Evolutionary conservation across 2,888 invertebrate species (phyloP).

Genomic region (Unio pictorum): DNA sequence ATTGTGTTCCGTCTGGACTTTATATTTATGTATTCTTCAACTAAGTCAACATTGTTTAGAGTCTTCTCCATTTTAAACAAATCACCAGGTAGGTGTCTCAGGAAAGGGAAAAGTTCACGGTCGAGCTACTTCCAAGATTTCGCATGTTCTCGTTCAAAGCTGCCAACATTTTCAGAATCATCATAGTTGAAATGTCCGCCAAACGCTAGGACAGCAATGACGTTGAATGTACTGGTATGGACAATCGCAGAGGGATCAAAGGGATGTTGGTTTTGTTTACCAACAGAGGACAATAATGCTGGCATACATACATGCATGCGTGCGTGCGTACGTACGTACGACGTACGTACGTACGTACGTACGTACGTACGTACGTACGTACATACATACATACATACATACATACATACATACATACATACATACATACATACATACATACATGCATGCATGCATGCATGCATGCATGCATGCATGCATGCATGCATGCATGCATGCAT

Average conservation of each 20-base stretch:
- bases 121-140: too few relatives aligned
- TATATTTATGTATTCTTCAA: slow-evolving; percentile 5
- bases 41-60: slow-evolving; percentile 1
- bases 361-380: too few relatives aligned
- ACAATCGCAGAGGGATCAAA: slow-evolving; percentile 8
- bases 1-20: background rate
- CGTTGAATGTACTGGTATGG: slow-evolving; percentile 7
- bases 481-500: too few relatives aligned
- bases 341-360: too few relatives aligned
- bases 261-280: background rate
- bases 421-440: too few relatives aligned
- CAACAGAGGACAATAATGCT: too few relatives aligned
- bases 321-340: too few relatives aligned
- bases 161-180: slow-evolving; percentile 7
- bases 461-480: too few relatives aligned
- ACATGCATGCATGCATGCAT: too few relatives aligned
- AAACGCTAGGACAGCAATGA: slow-evolving; percentile 12
- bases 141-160: slow-evolving; percentile 4
- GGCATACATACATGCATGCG: too few relatives aligned
- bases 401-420: too few relatives aligned
- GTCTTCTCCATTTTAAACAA: slow-evolving; percentile 6
- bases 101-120: background rate
- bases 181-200: slow-evolving; percentile 10
- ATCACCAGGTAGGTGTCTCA: slow-evolving; percentile 3
- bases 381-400: too few relatives aligned